Evolutionary conservation across 2,888 invertebrate genomes (phyloP).

Genomic region (Boloria euphrosyne): DNA sequence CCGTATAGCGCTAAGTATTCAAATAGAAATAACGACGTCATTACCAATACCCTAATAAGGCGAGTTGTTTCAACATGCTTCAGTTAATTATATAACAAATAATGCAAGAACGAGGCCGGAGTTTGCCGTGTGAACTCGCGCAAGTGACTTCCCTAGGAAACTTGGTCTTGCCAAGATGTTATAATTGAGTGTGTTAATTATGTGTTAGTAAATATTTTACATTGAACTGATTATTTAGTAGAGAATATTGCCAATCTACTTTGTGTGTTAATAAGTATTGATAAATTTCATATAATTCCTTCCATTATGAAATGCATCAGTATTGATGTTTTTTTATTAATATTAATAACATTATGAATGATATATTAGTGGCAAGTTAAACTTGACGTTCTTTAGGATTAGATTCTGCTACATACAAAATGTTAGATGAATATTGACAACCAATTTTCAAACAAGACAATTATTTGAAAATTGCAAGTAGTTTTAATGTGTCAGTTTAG

Average conservation of each 20-base stretch:
- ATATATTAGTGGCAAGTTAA: no score
- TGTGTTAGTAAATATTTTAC: conserved; percentile 19
- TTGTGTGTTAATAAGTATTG: background rate
- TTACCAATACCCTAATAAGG: conserved; percentile 72
- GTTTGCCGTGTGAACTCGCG: conserved; percentile 50
- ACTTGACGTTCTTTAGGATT: no score
- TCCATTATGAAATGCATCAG: no score
- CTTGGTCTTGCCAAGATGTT: conserved; percentile 33
- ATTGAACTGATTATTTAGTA: background rate
- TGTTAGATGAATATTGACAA: no score
- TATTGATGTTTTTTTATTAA: no score
- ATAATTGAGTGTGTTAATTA: conserved; percentile 31
- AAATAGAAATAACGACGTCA: conserved; percentile 72
- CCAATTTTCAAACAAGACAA: no score
- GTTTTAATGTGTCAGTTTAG: no score
- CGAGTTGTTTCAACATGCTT: conserved; percentile 53
- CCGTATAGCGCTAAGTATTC: conserved; percentile 60
- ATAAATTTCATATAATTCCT: no score
- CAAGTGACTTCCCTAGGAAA: conserved; percentile 26
- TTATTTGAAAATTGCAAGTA: no score
- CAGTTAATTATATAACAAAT: conserved; percentile 64
- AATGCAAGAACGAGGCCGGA: conserved; percentile 50
- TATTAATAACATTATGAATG: no score
- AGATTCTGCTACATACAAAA: no score
- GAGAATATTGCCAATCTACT: background rate